phyloP scores from a whole-genome alignment of 2,888 invertebrate genomes.

The Lysandra coridon region DNA sequence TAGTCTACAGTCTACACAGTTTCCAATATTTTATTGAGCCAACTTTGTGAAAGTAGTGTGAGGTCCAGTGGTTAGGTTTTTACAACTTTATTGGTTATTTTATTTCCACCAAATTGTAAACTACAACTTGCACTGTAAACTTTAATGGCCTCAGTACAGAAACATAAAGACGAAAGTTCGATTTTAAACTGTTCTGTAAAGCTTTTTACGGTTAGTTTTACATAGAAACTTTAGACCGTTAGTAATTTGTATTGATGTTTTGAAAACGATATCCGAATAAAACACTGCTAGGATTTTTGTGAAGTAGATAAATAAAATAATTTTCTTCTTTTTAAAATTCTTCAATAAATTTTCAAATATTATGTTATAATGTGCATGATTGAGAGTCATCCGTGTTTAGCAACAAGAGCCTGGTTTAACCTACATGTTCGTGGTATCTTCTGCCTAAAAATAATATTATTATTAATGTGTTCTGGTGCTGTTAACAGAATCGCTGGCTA shows the following conservation, averaged over 20 bases:
- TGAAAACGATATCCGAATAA: neutral
- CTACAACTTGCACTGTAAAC: slow-evolving; percentile 18
- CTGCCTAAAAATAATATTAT: neutral
- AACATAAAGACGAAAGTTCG: slow-evolving; percentile 14
- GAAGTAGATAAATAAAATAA: neutral
- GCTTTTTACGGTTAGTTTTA: neutral
- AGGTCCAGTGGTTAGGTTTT: neutral
- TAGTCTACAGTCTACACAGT: neutral
- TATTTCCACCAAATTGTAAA: neutral
- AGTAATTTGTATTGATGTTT: neutral
- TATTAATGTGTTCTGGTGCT: slow-evolving; percentile 28
- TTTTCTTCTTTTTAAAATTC: too few relatives aligned
- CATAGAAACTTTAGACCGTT: neutral
- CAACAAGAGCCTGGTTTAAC: neutral
- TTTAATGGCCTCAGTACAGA: slow-evolving; percentile 17
- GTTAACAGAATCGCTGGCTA: slow-evolving; percentile 18
- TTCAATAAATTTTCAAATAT: too few relatives aligned
- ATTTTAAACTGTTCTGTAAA: slow-evolving; percentile 7
- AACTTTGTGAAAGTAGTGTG: neutral
- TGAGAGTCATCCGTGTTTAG: neutral
- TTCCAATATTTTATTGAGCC: neutral
- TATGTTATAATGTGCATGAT: too few relatives aligned
- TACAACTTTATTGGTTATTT: slow-evolving; percentile 15
- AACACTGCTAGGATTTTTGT: neutral
- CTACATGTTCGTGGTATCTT: neutral